Conservation (phyloP, 2,797 vertebrate species). For the Amblyraja radiata region DNA sequence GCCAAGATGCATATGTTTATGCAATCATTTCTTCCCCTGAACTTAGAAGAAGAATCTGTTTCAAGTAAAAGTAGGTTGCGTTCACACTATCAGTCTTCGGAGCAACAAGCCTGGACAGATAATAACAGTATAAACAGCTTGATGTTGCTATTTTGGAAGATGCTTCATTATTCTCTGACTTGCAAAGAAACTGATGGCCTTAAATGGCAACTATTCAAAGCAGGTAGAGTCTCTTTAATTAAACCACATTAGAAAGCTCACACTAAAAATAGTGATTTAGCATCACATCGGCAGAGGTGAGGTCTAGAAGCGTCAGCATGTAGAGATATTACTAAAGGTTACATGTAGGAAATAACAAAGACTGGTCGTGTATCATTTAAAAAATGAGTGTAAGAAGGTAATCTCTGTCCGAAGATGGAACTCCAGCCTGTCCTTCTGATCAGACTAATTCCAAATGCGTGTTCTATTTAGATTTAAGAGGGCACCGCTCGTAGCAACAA, state of each 20-base stretch:
- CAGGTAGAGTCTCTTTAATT: constrained; percentile 28
- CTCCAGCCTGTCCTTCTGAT: background rate
- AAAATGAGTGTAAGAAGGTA: background rate
- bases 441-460: constrained; percentile 58
- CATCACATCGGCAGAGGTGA: background rate
- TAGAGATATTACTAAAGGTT: background rate
- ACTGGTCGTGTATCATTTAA: background rate
- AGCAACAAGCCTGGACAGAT: constrained; percentile 67
- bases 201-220: constrained; percentile 29
- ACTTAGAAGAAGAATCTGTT: constrained; percentile 35
- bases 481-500: constrained; percentile 66
- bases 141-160: constrained; percentile 59
- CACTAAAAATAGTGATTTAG: constrained; percentile 32
- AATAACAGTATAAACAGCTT: constrained; percentile 62
- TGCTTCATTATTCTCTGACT: constrained; percentile 68
- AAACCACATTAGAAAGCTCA: background rate
- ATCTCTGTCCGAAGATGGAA: constrained; percentile 18
- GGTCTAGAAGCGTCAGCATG: background rate
- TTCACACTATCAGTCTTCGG: constrained; percentile 47
- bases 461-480: constrained; percentile 74
- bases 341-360: constrained; percentile 9
- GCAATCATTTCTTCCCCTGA: constrained; percentile 31
- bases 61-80: constrained; percentile 35
- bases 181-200: constrained; percentile 49
- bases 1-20: constrained; percentile 28